Evolutionary conservation across 2,113 vertebrate species (phyloP).

Genomic region (Neodontobutis hainanensis): DNA sequence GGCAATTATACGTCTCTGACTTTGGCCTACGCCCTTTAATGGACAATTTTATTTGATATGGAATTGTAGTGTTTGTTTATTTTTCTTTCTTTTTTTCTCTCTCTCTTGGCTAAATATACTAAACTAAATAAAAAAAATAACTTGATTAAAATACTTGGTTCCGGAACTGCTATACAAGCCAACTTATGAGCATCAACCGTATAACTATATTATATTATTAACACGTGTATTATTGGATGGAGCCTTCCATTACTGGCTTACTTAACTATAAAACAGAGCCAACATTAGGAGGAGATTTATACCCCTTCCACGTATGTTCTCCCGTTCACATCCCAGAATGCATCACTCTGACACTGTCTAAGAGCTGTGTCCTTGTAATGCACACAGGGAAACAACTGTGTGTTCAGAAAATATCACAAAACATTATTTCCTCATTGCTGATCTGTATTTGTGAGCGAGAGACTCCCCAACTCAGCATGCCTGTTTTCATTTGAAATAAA

Average conservation of each 20-base stretch:
- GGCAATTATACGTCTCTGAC: too few species aligned
- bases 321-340: background rate
- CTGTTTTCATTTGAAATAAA: constrained; percentile 50
- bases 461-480: constrained; percentile 20
- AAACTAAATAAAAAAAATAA: too few species aligned
- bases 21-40: too few species aligned
- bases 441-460: constrained; percentile 10
- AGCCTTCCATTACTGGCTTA: background rate
- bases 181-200: too few species aligned
- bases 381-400: constrained; percentile 19
- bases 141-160: too few species aligned
- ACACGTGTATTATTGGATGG: background rate
- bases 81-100: too few species aligned
- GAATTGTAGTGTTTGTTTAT: too few species aligned
- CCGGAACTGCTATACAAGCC: too few species aligned
- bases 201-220: background rate
- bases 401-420: background rate
- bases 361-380: constrained; percentile 27
- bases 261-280: background rate
- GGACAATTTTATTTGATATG: too few species aligned
- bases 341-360: background rate
- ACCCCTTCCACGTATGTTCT: constrained; percentile 4
- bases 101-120: too few species aligned
- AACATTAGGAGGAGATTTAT: constrained; percentile 16
- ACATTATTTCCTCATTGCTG: constrained; percentile 8